A percentile compares a stretch with the other conserved stretches of the same genome.
phyloP scores from a whole-genome alignment of 1,140 invertebrate species.

The Dinoponera quadriceps region DNA sequence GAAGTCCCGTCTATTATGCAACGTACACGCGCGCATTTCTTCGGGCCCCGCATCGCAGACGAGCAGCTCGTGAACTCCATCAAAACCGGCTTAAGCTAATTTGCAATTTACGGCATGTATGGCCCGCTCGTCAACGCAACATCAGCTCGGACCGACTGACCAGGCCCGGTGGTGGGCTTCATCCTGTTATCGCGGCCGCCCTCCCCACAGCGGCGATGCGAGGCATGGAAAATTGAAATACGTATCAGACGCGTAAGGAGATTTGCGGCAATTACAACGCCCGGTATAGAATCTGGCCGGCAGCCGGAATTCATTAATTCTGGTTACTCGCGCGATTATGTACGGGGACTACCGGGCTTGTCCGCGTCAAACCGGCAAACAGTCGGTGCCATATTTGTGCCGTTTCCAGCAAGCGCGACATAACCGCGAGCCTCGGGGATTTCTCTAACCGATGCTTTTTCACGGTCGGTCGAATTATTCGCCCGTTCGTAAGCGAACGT shows the following conservation, averaged over 20 bases:
- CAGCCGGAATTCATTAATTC: constrained; percentile 52
- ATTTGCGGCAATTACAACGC: constrained; percentile 68
- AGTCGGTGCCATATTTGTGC: constrained; percentile 33
- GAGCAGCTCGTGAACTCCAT: constrained; percentile 60
- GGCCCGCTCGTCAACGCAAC: constrained; percentile 31
- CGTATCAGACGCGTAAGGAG: constrained; percentile 63
- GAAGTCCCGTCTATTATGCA: not conserved
- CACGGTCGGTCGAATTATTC: not conserved
- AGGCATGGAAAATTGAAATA: constrained; percentile 68
- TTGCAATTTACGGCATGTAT: constrained; percentile 71
- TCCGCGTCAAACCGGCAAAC: constrained; percentile 30
- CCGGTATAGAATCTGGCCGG: constrained; percentile 40
- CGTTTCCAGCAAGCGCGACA: not conserved
- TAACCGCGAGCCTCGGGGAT: not conserved
- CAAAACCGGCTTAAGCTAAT: constrained; percentile 73
- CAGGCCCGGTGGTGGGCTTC: constrained; percentile 30
- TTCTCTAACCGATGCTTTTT: constrained; percentile 13
- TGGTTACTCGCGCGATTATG: constrained; percentile 55
- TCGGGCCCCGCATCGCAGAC: not conserved
- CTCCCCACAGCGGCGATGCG: not conserved
- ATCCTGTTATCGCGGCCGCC: constrained; percentile 51
- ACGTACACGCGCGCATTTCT: constrained; percentile 29
- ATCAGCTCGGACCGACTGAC: constrained; percentile 45
- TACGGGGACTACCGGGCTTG: constrained; percentile 26
- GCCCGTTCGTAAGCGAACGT: not conserved